Conservation (phyloP, 2,888 invertebrate genomes). For the Leptothorax acervorum region DNA sequence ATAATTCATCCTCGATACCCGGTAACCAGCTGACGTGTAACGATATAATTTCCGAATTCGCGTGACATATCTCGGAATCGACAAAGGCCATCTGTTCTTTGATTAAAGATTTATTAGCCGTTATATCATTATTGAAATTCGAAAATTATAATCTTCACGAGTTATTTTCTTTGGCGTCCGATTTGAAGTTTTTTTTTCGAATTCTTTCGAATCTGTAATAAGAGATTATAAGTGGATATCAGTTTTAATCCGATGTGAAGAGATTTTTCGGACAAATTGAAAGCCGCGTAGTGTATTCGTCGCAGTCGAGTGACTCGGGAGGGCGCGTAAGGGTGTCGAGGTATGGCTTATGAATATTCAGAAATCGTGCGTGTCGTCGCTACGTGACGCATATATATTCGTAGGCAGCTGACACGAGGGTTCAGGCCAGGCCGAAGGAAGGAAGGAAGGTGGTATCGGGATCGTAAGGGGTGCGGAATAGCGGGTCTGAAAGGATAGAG, state of each 20-base stretch:
- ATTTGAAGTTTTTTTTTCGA: neutral
- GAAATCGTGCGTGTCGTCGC: constrained; percentile 72
- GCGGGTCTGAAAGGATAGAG: constrained; percentile 39
- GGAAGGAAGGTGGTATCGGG: constrained; percentile 43
- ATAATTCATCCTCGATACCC: constrained; percentile 42
- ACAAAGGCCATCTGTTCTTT: neutral
- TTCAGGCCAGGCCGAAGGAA: constrained; percentile 20
- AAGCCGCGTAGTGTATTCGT: constrained; percentile 45
- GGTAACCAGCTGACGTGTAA: neutral
- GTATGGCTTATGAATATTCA: constrained; percentile 78
- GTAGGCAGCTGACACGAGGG: constrained; percentile 58
- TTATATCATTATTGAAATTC: neutral
- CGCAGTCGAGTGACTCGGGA: constrained; percentile 42
- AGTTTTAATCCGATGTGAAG: constrained; percentile 16
- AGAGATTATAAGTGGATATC: neutral
- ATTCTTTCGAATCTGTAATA: neutral
- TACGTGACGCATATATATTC: constrained; percentile 71
- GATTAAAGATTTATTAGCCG: neutral
- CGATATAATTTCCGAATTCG: constrained; percentile 9
- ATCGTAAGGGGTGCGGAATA: constrained; percentile 11
- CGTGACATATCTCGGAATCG: neutral
- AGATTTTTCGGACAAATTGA: constrained; percentile 59
- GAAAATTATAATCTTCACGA: neutral
- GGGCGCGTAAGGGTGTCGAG: constrained; percentile 59
- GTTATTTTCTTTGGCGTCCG: neutral